phyloP scores from a whole-genome alignment of 2,797 vertebrate species.

The Cyprinodon diabolis region DNA sequence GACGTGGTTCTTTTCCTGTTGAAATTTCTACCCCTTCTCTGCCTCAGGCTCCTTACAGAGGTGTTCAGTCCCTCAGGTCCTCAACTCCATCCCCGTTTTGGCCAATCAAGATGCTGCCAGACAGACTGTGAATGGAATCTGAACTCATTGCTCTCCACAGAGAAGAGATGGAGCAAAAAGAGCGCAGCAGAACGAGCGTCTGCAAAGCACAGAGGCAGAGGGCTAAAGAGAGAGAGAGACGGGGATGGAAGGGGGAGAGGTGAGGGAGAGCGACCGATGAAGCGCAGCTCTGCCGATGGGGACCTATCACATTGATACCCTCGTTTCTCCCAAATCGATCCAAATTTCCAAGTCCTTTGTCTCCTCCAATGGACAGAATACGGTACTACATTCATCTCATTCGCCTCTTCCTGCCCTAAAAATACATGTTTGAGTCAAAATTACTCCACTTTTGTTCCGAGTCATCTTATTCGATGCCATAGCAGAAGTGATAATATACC shows the following conservation, averaged over 20 bases:
- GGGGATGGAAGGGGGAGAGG: constrained; percentile 12
- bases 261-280: constrained; percentile 33
- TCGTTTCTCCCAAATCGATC: constrained; percentile 50
- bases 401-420: constrained; percentile 38
- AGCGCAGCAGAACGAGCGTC: constrained; percentile 41
- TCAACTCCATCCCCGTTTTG: constrained; percentile 49
- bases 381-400: constrained; percentile 54
- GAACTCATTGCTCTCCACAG: constrained; percentile 50
- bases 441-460: neutral
- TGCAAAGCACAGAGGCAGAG: constrained; percentile 41
- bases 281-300: constrained; percentile 59
- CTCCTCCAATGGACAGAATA: constrained; percentile 66
- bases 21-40: constrained; percentile 9
- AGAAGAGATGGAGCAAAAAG: constrained; percentile 53
- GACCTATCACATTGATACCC: constrained; percentile 67
- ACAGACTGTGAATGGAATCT: constrained; percentile 26
- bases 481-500: too few species aligned
- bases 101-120: constrained; percentile 29
- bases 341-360: constrained; percentile 73
- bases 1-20: constrained; percentile 25
- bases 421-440: constrained; percentile 36
- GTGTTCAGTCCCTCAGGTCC: constrained; percentile 41
- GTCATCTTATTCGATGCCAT: neutral
- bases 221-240: constrained; percentile 32
- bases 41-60: neutral